Conservation (phyloP, 2,888 invertebrate species). For the Eristalis pertinax region DNA sequence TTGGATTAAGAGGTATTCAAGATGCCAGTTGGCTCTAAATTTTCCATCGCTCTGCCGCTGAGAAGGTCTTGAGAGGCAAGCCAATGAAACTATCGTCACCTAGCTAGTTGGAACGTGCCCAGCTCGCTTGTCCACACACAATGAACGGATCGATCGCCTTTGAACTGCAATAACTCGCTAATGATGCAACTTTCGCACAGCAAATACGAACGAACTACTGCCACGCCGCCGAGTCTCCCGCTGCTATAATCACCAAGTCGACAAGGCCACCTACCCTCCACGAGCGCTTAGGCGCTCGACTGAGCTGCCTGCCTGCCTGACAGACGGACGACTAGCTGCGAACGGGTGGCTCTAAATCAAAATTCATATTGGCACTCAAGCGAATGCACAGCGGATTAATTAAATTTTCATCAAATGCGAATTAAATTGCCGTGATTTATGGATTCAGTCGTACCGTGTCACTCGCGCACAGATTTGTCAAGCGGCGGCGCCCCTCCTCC, state of each 20-base stretch:
- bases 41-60: too few relatives aligned
- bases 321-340: neutral
- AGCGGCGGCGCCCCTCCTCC: conserved; percentile 9
- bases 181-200: conserved; percentile 48
- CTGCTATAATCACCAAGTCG: neutral
- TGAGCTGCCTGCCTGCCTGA: neutral
- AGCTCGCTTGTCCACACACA: too few relatives aligned
- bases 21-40: too few relatives aligned
- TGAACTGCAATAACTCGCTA: neutral
- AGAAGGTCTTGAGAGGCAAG: too few relatives aligned
- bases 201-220: conserved; percentile 23
- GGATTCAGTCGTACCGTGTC: conserved; percentile 69
- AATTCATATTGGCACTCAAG: conserved; percentile 66
- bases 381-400: conserved; percentile 71
- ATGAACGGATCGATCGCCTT: neutral
- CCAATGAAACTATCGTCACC: too few relatives aligned
- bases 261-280: neutral
- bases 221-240: neutral
- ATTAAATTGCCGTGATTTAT: conserved; percentile 73
- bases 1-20: too few relatives aligned
- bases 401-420: conserved; percentile 72
- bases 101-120: too few relatives aligned
- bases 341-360: conserved; percentile 22
- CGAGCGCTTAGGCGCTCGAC: neutral
- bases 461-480: conserved; percentile 69